Evolutionary conservation across 2,888 invertebrate genomes (phyloP).

Genomic region (Ophioninae sp.): DNA sequence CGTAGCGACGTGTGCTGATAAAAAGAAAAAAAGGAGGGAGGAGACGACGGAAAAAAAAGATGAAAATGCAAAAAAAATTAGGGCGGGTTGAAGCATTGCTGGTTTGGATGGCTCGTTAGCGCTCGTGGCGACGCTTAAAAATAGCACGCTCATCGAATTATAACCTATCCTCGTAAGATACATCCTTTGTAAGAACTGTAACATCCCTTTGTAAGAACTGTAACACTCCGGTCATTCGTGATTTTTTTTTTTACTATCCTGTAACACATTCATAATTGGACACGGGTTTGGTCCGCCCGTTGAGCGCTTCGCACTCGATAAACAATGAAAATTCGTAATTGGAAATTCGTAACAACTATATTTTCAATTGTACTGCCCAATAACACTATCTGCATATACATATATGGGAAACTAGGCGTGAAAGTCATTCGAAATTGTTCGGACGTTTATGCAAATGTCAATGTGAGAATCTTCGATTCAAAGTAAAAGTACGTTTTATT

Average conservation of each 20-base stretch:
- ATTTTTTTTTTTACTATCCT: no score
- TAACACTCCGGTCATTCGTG: no score
- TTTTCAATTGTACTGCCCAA: background rate
- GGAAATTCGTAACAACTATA: background rate
- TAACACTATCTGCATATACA: background rate
- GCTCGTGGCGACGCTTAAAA: conserved; percentile 68
- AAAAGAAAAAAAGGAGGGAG: conserved; percentile 33
- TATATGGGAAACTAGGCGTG: background rate
- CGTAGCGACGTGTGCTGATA: conserved; percentile 7
- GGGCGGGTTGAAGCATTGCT: conserved; percentile 52
- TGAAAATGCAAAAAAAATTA: conserved; percentile 37
- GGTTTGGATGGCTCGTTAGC: conserved; percentile 71
- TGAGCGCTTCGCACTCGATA: background rate
- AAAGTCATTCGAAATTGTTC: no score
- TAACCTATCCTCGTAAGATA: conserved; percentile 61
- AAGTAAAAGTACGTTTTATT: no score
- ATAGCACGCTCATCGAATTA: conserved; percentile 72
- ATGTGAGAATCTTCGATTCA: no score
- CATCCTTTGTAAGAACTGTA: no score
- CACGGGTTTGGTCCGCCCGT: background rate
- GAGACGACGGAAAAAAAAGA: conserved; percentile 42
- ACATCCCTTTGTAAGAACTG: conserved; percentile 23
- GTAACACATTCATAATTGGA: no score
- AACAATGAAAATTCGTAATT: background rate
- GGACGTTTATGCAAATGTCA: no score